These are phyloP conservation scores for Acrocephalus scirpaceus DNA, from an alignment of 2,797 vertebrate species.

Conservation along the genomic window DNA sequence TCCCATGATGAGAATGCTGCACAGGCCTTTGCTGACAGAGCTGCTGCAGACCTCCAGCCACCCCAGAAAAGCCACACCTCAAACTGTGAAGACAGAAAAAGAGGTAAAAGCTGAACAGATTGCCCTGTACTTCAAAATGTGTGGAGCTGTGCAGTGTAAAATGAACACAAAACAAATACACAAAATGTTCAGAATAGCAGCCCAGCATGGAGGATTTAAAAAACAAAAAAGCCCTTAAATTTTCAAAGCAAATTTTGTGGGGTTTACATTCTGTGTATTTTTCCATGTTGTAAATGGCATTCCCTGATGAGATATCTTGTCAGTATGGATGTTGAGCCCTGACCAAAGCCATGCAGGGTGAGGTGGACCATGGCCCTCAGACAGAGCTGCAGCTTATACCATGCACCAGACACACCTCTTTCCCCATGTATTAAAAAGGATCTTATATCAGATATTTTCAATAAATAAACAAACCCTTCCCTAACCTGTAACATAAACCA, in stretches of 20 bases:
- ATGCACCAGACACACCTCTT: rapidly evolving
- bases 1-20: not conserved
- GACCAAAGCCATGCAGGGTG: rapidly evolving
- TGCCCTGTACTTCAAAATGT: not conserved
- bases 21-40: not conserved
- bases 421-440: rapidly evolving
- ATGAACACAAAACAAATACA: not conserved
- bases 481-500: not conserved
- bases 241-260: not conserved
- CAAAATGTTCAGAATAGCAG: not conserved
- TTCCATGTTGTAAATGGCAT: not conserved
- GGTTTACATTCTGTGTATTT: not conserved
- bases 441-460: not conserved
- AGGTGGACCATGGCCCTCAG: rapidly evolving
- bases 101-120: not conserved
- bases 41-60: not conserved
- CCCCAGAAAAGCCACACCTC: not conserved
- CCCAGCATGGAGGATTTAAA: not conserved
- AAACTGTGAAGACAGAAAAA: not conserved
- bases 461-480: conserved; percentile 12
- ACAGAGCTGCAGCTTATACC: not conserved
- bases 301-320: not conserved
- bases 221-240: not conserved
- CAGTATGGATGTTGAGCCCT: not conserved
- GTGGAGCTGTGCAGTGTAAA: not conserved